Evolutionary conservation across 2,797 vertebrate genomes (phyloP).

Genomic region (Myotis myotis): DNA sequence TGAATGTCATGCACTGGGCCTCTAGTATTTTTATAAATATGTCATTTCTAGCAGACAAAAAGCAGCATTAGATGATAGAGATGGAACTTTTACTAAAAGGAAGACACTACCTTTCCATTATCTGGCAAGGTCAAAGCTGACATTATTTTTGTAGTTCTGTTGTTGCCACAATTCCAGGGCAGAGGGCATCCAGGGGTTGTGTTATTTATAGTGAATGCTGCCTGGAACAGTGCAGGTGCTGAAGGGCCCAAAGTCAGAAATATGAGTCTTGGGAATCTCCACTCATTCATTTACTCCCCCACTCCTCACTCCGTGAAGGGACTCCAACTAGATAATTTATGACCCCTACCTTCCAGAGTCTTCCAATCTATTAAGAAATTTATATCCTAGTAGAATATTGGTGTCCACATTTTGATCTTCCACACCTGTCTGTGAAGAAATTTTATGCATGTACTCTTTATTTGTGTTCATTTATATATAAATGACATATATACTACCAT

Average conservation of each 20-base stretch:
- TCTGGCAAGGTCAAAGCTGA: neutral
- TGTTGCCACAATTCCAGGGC: neutral
- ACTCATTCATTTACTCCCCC: neutral
- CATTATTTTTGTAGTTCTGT: neutral
- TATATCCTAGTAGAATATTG: neutral
- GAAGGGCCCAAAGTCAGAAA: neutral
- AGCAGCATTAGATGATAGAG: neutral
- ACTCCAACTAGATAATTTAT: neutral
- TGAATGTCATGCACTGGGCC: no score
- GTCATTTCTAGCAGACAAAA: neutral
- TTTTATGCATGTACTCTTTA: neutral
- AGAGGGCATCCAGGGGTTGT: neutral
- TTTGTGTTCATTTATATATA: neutral
- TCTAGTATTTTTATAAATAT: neutral
- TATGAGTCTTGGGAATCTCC: neutral
- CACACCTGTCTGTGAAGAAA: neutral
- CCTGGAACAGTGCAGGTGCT: neutral
- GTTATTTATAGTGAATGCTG: neutral
- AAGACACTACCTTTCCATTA: neutral
- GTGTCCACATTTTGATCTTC: neutral
- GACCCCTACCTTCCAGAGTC: neutral
- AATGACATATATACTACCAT: neutral
- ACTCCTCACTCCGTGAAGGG: neutral
- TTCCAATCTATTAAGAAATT: neutral
- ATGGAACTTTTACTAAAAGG: neutral